These are phyloP conservation scores for Pterobdella sp. DNA, from an alignment of 2,888 invertebrate genomes.

Conservation along the genomic window DNA sequence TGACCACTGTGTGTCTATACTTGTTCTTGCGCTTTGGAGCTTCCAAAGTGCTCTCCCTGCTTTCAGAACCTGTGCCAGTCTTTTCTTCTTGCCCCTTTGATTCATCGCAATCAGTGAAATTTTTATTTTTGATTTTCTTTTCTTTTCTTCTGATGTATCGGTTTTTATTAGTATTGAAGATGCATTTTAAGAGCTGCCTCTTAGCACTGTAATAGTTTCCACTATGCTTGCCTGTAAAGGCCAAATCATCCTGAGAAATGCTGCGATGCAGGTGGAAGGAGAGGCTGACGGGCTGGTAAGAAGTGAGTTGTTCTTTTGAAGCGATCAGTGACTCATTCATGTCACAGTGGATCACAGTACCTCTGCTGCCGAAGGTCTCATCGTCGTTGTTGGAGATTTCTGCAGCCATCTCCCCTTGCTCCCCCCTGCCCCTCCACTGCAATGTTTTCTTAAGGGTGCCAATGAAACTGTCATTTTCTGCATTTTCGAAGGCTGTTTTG, in stretches of 20 bases:
- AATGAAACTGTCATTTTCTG: background rate
- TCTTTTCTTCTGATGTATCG: no score
- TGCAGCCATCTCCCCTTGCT: background rate
- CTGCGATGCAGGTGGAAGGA: slow-evolving; percentile 9
- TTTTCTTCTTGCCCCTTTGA: background rate
- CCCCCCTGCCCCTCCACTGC: background rate
- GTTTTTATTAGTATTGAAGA: slow-evolving; percentile 6
- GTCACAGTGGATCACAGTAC: slow-evolving; percentile 22
- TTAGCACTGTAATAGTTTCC: slow-evolving; percentile 3
- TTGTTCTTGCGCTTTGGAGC: background rate
- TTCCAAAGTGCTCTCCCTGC: background rate
- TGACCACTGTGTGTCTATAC: background rate
- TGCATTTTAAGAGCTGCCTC: slow-evolving; percentile 8
- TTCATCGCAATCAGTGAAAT: background rate
- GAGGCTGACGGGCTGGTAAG: slow-evolving; percentile 1
- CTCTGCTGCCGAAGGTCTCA: slow-evolving; percentile 10
- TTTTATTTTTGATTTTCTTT: background rate
- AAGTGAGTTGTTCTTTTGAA: background rate
- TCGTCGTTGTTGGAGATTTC: slow-evolving; percentile 5
- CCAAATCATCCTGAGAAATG: background rate
- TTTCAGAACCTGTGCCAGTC: background rate
- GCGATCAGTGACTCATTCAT: slow-evolving; percentile 21
- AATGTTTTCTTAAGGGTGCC: background rate
- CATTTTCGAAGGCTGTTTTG: background rate
- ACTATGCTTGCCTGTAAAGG: slow-evolving; percentile 1